Percentiles rank a stretch among this genome's conserved stretches.
phyloP scores from a whole-genome alignment of 2,888 invertebrate genomes.

The Colletes collaris region DNA sequence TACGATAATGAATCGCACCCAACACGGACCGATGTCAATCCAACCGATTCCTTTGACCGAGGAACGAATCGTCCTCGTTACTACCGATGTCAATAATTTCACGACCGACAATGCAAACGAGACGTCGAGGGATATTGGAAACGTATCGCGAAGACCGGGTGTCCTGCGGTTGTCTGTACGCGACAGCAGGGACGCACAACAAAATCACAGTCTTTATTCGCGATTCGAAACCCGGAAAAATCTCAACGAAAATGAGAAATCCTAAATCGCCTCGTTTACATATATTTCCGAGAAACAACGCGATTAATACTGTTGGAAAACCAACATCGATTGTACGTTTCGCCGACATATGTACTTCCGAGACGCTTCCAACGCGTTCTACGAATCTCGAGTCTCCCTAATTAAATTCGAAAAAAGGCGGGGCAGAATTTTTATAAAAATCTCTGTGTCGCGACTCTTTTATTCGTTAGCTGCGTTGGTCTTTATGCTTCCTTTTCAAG shows the following conservation, averaged over 20 bases:
- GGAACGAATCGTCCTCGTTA: slow-evolving; percentile 57
- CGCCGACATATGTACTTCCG: background rate
- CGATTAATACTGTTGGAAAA: too few species aligned
- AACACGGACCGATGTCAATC: slow-evolving; percentile 54
- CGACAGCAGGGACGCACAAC: slow-evolving; percentile 65
- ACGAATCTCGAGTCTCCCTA: slow-evolving; percentile 6
- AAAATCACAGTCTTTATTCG: slow-evolving; percentile 38
- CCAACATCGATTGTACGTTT: background rate
- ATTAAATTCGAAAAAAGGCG: slow-evolving; percentile 17
- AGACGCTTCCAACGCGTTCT: background rate
- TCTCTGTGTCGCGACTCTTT: slow-evolving; percentile 22
- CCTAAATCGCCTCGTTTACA: too few species aligned
- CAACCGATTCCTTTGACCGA: slow-evolving; percentile 44
- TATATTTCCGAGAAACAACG: too few species aligned
- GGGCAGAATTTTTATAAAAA: slow-evolving; percentile 10
- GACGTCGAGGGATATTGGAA: slow-evolving; percentile 66
- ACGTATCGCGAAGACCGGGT: slow-evolving; percentile 52
- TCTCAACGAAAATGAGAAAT: background rate
- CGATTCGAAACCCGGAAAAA: slow-evolving; percentile 12
- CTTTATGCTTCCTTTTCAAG: slow-evolving; percentile 50
- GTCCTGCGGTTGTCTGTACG: slow-evolving; percentile 62
- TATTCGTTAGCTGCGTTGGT: slow-evolving; percentile 39
- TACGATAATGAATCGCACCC: slow-evolving; percentile 48
- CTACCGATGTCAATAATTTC: slow-evolving; percentile 54
- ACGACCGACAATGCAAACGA: slow-evolving; percentile 63